phyloP scores from a whole-genome alignment of 2,888 invertebrate species.

The Apocheima hispidaria region DNA sequence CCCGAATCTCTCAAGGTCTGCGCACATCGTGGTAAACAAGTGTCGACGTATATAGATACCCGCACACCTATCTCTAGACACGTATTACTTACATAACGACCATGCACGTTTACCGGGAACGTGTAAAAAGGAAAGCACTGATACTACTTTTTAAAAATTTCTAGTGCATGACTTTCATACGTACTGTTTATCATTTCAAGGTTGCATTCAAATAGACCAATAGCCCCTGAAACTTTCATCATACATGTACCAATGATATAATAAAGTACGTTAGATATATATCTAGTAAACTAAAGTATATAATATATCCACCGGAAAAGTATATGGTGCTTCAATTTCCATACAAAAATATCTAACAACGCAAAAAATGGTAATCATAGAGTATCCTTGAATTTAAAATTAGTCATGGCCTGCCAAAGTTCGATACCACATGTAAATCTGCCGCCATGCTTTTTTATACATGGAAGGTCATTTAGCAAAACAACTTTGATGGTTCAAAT shows the following conservation, averaged over 20 bases:
- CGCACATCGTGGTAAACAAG: slow-evolving; percentile 81
- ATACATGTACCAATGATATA: not conserved
- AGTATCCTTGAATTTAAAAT: slow-evolving; percentile 68
- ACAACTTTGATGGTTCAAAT: slow-evolving; percentile 41
- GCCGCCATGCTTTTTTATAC: slow-evolving; percentile 46
- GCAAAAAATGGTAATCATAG: slow-evolving; percentile 55
- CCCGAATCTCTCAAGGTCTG: slow-evolving; percentile 85
- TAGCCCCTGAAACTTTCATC: not conserved
- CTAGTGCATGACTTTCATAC: slow-evolving; percentile 12
- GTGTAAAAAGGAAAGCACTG: slow-evolving; percentile 7
- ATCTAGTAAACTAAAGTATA: no score
- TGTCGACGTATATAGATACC: slow-evolving; percentile 64
- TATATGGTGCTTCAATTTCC: slow-evolving; percentile 15
- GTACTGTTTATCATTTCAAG: slow-evolving; percentile 7
- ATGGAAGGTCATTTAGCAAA: slow-evolving; percentile 46
- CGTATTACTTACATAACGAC: slow-evolving; percentile 28
- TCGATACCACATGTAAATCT: slow-evolving; percentile 69
- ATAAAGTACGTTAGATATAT: not conserved
- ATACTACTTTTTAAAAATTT: not conserved
- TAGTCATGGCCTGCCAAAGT: slow-evolving; percentile 59
- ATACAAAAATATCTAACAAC: slow-evolving; percentile 35
- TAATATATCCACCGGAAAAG: no score
- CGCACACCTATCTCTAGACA: slow-evolving; percentile 45
- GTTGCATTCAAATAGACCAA: slow-evolving; percentile 7
- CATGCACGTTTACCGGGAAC: slow-evolving; percentile 30